phyloP scores from a whole-genome alignment of 2,113 vertebrate genomes.

The Oryzias celebensis region DNA sequence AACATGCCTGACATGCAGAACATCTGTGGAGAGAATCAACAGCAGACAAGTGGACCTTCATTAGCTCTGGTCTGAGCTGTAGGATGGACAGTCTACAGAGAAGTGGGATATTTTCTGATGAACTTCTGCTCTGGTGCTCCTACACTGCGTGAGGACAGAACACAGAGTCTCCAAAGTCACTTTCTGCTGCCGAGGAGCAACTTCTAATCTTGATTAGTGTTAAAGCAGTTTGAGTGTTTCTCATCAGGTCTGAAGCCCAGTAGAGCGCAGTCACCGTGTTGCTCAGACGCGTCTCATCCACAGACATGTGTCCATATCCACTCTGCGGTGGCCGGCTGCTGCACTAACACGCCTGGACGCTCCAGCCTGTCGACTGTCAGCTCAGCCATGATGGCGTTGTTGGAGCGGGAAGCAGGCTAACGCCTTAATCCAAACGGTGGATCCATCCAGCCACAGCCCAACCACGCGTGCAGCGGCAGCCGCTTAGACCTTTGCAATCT shows the following conservation, averaged over 20 bases:
- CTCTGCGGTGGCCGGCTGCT: conserved; percentile 21
- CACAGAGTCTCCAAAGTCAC: neutral
- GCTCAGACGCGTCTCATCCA: conserved; percentile 18
- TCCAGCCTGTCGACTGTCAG: conserved; percentile 19
- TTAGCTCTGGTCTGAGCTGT: too few relatives aligned
- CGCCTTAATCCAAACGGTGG: conserved; percentile 54
- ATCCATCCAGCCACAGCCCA: conserved; percentile 38
- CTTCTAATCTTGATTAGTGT: conserved; percentile 21
- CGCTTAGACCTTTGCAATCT: conserved; percentile 40
- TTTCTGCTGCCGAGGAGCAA: conserved; percentile 3
- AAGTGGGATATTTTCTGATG: neutral
- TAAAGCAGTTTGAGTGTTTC: conserved; percentile 3
- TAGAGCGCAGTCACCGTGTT: neutral
- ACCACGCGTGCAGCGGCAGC: conserved; percentile 40
- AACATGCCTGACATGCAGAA: too few relatives aligned
- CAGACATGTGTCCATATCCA: conserved; percentile 12
- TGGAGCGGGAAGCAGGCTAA: conserved; percentile 50
- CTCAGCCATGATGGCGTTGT: neutral
- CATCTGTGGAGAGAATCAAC: too few relatives aligned
- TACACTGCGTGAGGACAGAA: neutral
- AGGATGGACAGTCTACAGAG: too few relatives aligned
- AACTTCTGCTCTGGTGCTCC: neutral
- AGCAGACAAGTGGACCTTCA: too few relatives aligned
- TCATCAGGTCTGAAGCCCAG: conserved; percentile 13
- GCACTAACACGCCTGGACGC: conserved; percentile 27